Evolutionary conservation across 2,113 vertebrate genomes (phyloP), one percentile per base, ranked within the genome.

Genomic region (Platichthys flesus): DNA sequence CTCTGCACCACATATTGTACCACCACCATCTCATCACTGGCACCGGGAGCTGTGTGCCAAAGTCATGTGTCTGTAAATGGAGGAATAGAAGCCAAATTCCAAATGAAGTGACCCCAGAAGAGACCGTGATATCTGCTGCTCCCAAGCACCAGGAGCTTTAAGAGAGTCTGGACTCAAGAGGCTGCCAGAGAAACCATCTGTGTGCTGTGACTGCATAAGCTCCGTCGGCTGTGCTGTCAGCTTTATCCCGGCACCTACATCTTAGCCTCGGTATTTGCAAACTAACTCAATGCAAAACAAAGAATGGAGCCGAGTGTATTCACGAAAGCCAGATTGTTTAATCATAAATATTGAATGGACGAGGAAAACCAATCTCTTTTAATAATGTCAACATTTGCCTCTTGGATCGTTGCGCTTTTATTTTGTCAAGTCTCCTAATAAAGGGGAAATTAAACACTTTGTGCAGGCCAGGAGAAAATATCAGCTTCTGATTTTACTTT

Each of bases 141-240:
- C 74, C 52, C 84, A 80, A 83, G 67, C 87, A 85, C 66, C 49
- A 59, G 76, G 55, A 79, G 89, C 67, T 91, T 89, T 72, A 88
- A 88, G 78, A 67, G 76, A 89, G 87, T 73, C 84, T 85, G 87
- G 78, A 85, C 37, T 75, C 18, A 62, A 56, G 67, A 59, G 56
- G 63, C 83, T 89, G 90, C 90, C 90, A 91, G 87, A 66, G 71
- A 79, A 86, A 86, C 86, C 88, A 90, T 90, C 88, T 91, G 88
- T 81, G 85, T 80, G 86, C 85, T 74, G 74, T 20, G 79, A 67
- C 74, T 78, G 78, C 76, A 73, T 85, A 87, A 88, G 84, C 84
- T 82, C 81, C 77, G 73, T 87, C 85, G 77, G 81, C 85, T 85
- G 87, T 76, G 82, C 84, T 61, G 74, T 87, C 85, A 82, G 76